Percentiles rank a stretch among this genome's conserved stretches.
Evolutionary conservation across 1,140 invertebrate genomes (phyloP).

Genomic region (Antheraea pernyi): DNA sequence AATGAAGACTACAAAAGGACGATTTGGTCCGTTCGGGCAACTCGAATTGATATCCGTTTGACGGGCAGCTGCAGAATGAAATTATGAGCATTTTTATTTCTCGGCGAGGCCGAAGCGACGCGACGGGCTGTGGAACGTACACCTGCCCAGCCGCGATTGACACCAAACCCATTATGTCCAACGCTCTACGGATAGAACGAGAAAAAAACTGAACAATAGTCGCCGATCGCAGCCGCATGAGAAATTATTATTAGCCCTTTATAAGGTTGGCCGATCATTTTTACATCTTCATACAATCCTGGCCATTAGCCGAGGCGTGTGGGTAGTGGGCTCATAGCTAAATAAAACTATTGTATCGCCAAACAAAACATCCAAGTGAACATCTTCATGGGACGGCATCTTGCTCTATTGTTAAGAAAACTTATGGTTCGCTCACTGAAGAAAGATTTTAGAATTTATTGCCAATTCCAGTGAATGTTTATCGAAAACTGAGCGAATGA

Average conservation of each 20-base stretch:
- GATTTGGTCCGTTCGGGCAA: slow-evolving; percentile 34
- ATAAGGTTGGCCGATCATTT: slow-evolving; percentile 68
- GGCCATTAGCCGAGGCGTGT: slow-evolving; percentile 73
- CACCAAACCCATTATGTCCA: slow-evolving; percentile 73
- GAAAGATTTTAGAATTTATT: slow-evolving; percentile 73
- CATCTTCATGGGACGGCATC: slow-evolving; percentile 72
- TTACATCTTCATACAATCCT: slow-evolving; percentile 74
- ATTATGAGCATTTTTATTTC: slow-evolving; percentile 76
- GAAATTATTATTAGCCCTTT: slow-evolving; percentile 75
- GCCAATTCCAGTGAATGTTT: slow-evolving; percentile 71
- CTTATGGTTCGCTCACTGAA: slow-evolving; percentile 41
- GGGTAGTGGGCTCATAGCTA: slow-evolving; percentile 70
- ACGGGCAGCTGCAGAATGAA: slow-evolving; percentile 75
- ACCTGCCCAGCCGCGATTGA: slow-evolving; percentile 73
- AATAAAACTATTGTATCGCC: slow-evolving; percentile 75
- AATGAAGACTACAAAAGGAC: slow-evolving; percentile 63
- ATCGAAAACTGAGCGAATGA: slow-evolving; percentile 69
- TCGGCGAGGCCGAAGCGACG: slow-evolving; percentile 7
- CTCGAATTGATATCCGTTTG: slow-evolving; percentile 55
- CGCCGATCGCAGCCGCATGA: slow-evolving; percentile 62
- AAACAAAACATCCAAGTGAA: slow-evolving; percentile 73
- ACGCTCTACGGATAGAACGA: slow-evolving; percentile 38
- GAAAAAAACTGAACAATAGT: slow-evolving; percentile 57
- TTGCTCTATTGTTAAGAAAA: slow-evolving; percentile 60
- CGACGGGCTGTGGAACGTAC: slow-evolving; percentile 41